A percentile compares a stretch with the other conserved stretches of the same genome.
Conservation (phyloP, 2,888 invertebrate genomes). For the Deroplatys truncata region DNA sequence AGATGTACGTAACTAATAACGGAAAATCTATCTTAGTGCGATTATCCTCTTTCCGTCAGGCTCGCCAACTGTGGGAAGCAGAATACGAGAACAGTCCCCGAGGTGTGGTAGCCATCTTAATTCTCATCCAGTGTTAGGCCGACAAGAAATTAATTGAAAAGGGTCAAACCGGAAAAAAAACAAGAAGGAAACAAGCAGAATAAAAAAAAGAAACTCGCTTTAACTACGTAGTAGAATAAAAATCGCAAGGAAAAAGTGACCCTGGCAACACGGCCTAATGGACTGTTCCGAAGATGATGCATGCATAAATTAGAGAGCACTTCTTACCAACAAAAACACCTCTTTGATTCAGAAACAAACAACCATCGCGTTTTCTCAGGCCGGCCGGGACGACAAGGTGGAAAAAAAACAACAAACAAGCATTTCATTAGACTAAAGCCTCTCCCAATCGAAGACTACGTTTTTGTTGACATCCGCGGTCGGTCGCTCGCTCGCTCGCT, state of each 20-base stretch:
- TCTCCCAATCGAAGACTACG: not conserved
- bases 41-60: not conserved
- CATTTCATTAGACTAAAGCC: not conserved
- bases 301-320: not conserved
- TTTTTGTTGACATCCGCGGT: not conserved
- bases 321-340: not conserved
- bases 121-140: not conserved
- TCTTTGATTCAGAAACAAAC: not conserved
- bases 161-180: not conserved
- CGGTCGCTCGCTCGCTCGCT: not conserved
- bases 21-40: not conserved
- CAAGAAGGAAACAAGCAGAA: not conserved
- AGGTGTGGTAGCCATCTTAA: not conserved
- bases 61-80: slow-evolving; percentile 1
- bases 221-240: slow-evolving; percentile 2
- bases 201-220: not conserved
- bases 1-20: not conserved
- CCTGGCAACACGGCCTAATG: not conserved
- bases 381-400: not conserved
- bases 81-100: slow-evolving; percentile 3
- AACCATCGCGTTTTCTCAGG: not conserved
- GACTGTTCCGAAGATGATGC: not conserved
- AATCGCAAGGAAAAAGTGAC: not conserved
- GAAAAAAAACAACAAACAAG: not conserved
- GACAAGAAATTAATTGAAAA: slow-evolving; percentile 16